Conservation (phyloP, 1,140 invertebrate genomes). For the Pinna nobilis region DNA sequence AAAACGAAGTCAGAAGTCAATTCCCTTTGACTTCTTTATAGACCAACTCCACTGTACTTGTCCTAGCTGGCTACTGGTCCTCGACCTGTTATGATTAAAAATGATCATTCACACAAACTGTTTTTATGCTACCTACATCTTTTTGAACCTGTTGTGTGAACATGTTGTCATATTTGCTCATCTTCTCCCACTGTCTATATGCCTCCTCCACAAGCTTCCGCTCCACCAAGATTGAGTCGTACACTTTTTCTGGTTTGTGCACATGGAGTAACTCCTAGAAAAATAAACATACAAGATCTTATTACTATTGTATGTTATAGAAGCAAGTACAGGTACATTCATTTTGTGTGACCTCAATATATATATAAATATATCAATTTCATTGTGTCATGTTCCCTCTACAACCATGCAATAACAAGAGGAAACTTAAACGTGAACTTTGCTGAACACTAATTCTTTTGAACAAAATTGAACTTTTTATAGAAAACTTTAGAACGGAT, state of each 20-base stretch:
- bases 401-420: neutral
- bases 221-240: conserved; percentile 66
- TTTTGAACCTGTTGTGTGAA: conserved; percentile 70
- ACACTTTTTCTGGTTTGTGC: conserved; percentile 62
- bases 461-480: no score
- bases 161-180: conserved; percentile 59
- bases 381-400: neutral
- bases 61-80: no score
- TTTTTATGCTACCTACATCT: conserved; percentile 70
- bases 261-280: conserved; percentile 67
- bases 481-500: no score
- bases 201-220: conserved; percentile 68
- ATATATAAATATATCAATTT: neutral
- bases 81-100: no score
- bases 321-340: neutral
- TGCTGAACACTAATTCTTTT: no score
- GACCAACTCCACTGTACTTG: no score
- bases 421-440: no score
- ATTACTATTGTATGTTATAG: neutral
- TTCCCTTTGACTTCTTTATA: no score
- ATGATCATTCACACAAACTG: no score
- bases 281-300: neutral
- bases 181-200: conserved; percentile 63
- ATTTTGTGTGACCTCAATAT: neutral
- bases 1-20: no score